A percentile compares a stretch with the other conserved stretches of the same genome.
Evolutionary conservation across 2,797 vertebrate species (phyloP).

Genomic region (Acipenser transmontanus): DNA sequence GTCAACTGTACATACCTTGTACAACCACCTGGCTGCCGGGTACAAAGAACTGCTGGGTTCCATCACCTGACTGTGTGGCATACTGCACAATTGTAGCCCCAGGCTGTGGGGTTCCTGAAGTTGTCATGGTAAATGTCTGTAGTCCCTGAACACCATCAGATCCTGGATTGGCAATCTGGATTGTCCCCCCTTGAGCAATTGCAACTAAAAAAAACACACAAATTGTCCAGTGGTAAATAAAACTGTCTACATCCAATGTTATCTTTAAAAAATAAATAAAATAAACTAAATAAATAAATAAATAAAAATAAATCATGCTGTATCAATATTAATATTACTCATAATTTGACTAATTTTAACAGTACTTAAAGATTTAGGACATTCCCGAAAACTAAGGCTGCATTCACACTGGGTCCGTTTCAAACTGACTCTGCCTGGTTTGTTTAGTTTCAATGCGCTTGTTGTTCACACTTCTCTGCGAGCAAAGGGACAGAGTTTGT

Average conservation of each 20-base stretch:
- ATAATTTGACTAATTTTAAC: too few species aligned
- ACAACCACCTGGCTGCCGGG: constrained; percentile 81
- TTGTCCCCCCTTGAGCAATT: constrained; percentile 69
- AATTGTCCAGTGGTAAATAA: neutral
- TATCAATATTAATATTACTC: too few species aligned
- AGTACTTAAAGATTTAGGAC: too few species aligned
- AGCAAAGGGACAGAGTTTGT: too few species aligned
- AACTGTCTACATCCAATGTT: neutral
- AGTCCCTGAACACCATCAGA: constrained; percentile 60
- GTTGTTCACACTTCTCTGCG: too few species aligned
- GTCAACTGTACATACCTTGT: constrained; percentile 65
- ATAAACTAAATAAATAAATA: neutral
- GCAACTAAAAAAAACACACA: constrained; percentile 61
- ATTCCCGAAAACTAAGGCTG: too few species aligned
- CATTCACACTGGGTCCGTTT: too few species aligned
- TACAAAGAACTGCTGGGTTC: constrained; percentile 77
- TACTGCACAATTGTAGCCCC: constrained; percentile 77
- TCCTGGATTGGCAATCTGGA: constrained; percentile 66
- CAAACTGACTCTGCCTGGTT: too few species aligned
- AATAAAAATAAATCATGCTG: too few species aligned
- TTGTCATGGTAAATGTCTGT: constrained; percentile 63
- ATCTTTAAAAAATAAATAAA: neutral
- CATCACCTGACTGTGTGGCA: constrained; percentile 63
- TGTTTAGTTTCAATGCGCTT: too few species aligned
- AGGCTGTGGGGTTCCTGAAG: constrained; percentile 63